Conservation (phyloP, 2,797 vertebrate genomes). For the Crax fasciolata region DNA sequence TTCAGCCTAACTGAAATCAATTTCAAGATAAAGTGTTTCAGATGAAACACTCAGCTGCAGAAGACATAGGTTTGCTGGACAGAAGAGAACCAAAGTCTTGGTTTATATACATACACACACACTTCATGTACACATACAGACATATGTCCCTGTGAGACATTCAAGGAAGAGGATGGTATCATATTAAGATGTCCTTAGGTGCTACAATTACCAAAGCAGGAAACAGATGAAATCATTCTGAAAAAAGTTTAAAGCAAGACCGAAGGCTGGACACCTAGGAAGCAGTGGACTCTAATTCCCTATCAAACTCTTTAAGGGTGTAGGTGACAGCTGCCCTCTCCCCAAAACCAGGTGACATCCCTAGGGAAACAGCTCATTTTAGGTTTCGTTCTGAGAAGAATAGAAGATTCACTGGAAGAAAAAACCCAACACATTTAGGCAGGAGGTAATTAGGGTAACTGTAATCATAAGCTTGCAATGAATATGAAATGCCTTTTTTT, state of each 20-base stretch:
- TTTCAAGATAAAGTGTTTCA: neutral
- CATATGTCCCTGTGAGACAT: neutral
- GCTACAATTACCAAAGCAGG: neutral
- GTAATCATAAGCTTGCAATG: neutral
- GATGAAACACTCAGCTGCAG: neutral
- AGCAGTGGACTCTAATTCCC: neutral
- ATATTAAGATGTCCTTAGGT: neutral
- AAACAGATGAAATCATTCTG: neutral
- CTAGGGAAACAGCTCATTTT: neutral
- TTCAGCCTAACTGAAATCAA: neutral
- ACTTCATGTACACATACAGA: neutral
- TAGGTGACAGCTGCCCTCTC: neutral
- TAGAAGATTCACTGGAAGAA: neutral
- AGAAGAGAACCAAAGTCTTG: neutral
- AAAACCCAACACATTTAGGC: neutral
- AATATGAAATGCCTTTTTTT: neutral
- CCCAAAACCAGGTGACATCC: neutral
- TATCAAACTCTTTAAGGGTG: fast-evolving
- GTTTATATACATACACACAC: neutral
- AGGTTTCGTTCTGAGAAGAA: neutral
- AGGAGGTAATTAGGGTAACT: neutral
- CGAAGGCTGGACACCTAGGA: neutral
- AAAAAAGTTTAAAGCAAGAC: neutral
- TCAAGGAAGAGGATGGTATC: neutral
- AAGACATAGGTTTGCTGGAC: neutral